Evolutionary conservation across 2,888 invertebrate species (phyloP), one percentile per base, ranked within the genome.

Genomic region (Galerucella calmariensis): DNA sequence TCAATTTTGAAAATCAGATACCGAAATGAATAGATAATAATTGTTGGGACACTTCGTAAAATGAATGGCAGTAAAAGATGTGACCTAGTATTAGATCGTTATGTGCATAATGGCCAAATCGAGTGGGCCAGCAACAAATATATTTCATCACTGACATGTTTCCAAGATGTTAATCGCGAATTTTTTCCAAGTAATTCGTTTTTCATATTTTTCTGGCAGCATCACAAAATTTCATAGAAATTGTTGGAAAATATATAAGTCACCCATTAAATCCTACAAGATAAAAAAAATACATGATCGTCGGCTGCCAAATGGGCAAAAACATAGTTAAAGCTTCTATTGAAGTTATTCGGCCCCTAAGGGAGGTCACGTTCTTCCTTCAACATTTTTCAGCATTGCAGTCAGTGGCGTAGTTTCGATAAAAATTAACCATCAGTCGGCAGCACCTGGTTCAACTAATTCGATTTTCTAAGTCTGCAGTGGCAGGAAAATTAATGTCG

Each of bases 301-400:
- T 63, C 51, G 46, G 66, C 69, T 69, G 69, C 69, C 73, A 69
- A 69, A 73, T 69, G 69, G 69, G 73, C 73, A 73, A 62, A 73
- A 73, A 73, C 68, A 69, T 56, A 65, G 71, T 71, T 58, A 65
- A 71, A 46, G 71, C 71, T 71, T 66, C 65, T 71, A 65, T 71
- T 71, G 53, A 71, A 71, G 66, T 71, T 71, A 65, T 56, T 65
- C 71, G 56, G 27, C 67, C 73, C 73, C 66, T 27, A 14, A 69
- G 73, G 69, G 66, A 63, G 73, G 73, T 73, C 73, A 73, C 73
- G 73, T 73, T 69, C 27, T 65, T 69, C 58, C 67, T 69, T 12
- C 46, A 75, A 69, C 68, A 66, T 59, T 69, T 75, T 75, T 72
- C 69, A 41, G 67, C 71, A 74, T 41, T 74, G 71, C 71, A 74